Conservation (phyloP, 2,888 invertebrate species). For the Drosophila hamatofila region DNA sequence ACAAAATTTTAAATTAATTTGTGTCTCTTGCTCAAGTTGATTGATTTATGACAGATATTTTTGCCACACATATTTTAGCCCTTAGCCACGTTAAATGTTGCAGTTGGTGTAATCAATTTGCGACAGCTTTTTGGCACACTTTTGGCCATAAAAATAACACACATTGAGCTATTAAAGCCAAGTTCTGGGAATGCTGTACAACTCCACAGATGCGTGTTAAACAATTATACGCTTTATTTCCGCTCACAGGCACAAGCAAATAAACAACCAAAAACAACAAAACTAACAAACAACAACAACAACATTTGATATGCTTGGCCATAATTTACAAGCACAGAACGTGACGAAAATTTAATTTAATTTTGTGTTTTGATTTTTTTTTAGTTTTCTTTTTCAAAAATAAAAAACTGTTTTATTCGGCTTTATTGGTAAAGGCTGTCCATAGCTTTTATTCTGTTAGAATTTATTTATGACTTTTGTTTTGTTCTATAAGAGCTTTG, state of each 20-base stretch:
- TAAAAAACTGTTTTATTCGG: conserved; percentile 9
- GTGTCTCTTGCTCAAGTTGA: conserved; percentile 21
- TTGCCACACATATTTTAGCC: conserved; percentile 17
- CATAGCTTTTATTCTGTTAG: conserved; percentile 22
- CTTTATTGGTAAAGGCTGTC: conserved; percentile 31
- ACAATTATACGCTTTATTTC: conserved; percentile 70
- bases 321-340: conserved; percentile 67
- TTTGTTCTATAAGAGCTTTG: background rate
- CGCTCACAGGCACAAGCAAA: conserved; percentile 48
- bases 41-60: conserved; percentile 42
- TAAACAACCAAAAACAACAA: background rate
- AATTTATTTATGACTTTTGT: conserved; percentile 5
- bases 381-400: conserved; percentile 12
- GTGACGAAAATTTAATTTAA: conserved; percentile 71
- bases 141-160: conserved; percentile 39
- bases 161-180: conserved; percentile 21
- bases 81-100: conserved; percentile 10
- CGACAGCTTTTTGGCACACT: conserved; percentile 44
- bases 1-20: conserved; percentile 10
- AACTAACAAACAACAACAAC: conserved; percentile 21
- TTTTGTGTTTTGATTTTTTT: conserved; percentile 21
- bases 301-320: conserved; percentile 38
- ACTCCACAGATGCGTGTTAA: conserved; percentile 51
- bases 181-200: conserved; percentile 29
- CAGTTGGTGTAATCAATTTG: conserved; percentile 7